Percentiles rank a stretch among this genome's conserved stretches.
Conservation (phyloP, 2,888 invertebrate genomes). For the Tenthredo notha region DNA sequence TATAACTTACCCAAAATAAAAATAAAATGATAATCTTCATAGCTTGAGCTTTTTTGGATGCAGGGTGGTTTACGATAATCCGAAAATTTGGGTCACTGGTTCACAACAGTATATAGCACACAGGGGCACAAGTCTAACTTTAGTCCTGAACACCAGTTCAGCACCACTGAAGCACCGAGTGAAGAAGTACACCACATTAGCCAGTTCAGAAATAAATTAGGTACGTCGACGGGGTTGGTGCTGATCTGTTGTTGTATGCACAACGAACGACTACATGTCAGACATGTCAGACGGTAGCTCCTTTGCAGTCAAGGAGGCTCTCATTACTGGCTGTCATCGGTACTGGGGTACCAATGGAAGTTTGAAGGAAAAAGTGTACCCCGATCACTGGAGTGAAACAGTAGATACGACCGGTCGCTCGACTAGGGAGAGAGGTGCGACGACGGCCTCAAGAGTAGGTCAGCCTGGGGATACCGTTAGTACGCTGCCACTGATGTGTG, state of each 20-base stretch:
- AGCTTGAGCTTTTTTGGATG: constrained; percentile 27
- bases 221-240: constrained; percentile 39
- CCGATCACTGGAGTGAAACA: constrained; percentile 58
- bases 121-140: constrained; percentile 41
- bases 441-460: constrained; percentile 71
- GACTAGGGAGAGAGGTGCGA: constrained; percentile 56
- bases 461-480: constrained; percentile 74
- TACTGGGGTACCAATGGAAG: constrained; percentile 60
- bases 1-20: constrained; percentile 60
- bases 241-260: constrained; percentile 25
- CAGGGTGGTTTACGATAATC: constrained; percentile 10
- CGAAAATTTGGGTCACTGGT: constrained; percentile 39
- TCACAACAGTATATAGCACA: constrained; percentile 50
- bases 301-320: constrained; percentile 73
- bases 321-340: constrained; percentile 74
- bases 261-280: constrained; percentile 69
- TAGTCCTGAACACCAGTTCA: constrained; percentile 39
- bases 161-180: constrained; percentile 51
- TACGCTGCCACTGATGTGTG: constrained; percentile 75
- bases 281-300: constrained; percentile 60
- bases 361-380: constrained; percentile 70
- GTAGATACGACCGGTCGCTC: constrained; percentile 48
- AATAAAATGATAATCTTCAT: constrained; percentile 58
- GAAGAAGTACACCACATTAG: constrained; percentile 62
- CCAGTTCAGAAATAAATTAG: constrained; percentile 53